Base-by-base conservation (phyloP, 2,113 vertebrate species). In the Thalassarche chlororhynchos region DNA sequence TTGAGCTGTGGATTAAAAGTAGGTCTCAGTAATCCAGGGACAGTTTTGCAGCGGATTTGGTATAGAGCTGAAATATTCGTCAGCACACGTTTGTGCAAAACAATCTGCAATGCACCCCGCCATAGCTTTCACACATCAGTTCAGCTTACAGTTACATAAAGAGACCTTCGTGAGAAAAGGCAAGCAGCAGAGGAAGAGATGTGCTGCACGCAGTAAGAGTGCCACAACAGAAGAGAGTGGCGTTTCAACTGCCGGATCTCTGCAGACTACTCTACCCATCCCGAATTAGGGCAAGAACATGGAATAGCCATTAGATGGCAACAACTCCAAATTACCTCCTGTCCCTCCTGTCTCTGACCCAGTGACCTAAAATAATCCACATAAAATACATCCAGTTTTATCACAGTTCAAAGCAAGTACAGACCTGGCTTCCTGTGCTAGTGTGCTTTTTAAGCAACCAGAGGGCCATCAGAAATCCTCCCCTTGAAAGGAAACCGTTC, bases 231-330 rank as follows among this genome's bases (percentile, higher is more conserved):
- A 72, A 76, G 51, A 58, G 12, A 52, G 31, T 1, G 42, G 60
- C 83, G 52, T 21, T 11, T 23, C 0, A 0, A 13, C 8, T 7
- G 6, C 46, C 0, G 0, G 24, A 38, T n/a, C 75, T 49, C 76
- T 20, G 47, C 44, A 44, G 29, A 4, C 58, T 23, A 0, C 21
- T 25, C 61, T 18, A 20, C 34, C 66, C 49, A 5, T 44, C 5
- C 7, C 0, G 0, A 74, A 52, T 14, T 12, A 72, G 84, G 91
- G 68, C 72, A 70, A 71, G 49, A 91, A 34, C 6, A 20, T 13
- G 54, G 16, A 90, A 51, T 0, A 90, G 79, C 78, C 93, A 84
- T 96, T 55, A 90, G 88, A 94, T 75, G 85, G 79, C 90, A 94
- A 94, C 60, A 81, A 66, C 62, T 66, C 36, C 90, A 46, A 66